Percentiles rank a stretch among this genome's conserved stretches.
Evolutionary conservation across 2,888 invertebrate species (phyloP).

Genomic region (Epiperipatus broadwayi): DNA sequence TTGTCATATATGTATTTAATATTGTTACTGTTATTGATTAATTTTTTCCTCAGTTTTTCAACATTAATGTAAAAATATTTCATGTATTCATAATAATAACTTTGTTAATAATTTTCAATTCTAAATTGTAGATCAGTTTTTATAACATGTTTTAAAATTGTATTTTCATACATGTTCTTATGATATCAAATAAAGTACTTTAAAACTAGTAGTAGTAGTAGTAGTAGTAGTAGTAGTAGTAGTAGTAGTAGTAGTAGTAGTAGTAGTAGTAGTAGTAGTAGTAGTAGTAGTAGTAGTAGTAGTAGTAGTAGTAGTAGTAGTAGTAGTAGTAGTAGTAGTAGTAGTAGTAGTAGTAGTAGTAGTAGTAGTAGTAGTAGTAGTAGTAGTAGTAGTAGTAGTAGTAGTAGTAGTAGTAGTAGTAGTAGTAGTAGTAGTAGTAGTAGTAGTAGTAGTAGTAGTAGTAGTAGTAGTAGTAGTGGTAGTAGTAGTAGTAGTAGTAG

Average conservation of each 20-base stretch:
- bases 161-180: no score
- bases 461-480: constrained; percentile 3
- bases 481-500: constrained; percentile 3
- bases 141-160: no score
- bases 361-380: constrained; percentile 3
- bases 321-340: constrained; percentile 3
- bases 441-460: constrained; percentile 3
- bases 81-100: no score
- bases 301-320: constrained; percentile 3
- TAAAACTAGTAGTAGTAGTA: no score
- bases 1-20: no score
- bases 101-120: no score
- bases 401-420: constrained; percentile 3
- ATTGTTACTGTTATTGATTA: no score
- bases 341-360: constrained; percentile 3
- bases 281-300: constrained; percentile 3
- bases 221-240: neutral
- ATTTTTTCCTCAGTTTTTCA: no score
- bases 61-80: no score
- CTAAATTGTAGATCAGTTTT: no score
- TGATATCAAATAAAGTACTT: no score
- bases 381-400: constrained; percentile 3
- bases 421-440: constrained; percentile 3
- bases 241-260: constrained; percentile 3
- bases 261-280: constrained; percentile 3